These are phyloP conservation scores for Pogoniulus pusillus DNA, from an alignment of 2,797 vertebrate species.

Conservation along the genomic window DNA sequence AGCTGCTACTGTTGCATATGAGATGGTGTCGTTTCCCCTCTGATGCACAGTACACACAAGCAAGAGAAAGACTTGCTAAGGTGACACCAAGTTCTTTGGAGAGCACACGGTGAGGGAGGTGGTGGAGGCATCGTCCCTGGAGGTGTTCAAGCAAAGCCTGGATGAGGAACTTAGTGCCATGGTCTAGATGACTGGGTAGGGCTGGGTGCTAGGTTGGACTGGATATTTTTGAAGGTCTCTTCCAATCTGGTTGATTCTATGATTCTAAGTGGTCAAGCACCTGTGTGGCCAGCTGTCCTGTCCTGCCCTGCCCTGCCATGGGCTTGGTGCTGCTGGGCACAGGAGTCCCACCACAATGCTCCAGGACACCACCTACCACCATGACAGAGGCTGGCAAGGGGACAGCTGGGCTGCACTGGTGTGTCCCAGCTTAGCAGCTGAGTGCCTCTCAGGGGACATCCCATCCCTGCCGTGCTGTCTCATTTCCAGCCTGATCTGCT, in stretches of 20 bases:
- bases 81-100: not conserved
- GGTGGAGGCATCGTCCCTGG: no score
- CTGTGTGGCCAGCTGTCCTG: not conserved
- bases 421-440: fast-evolving
- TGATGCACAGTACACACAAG: not conserved
- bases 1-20: not conserved
- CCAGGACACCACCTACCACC: fast-evolving
- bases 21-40: not conserved
- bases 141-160: no score
- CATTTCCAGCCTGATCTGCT: constrained; percentile 15
- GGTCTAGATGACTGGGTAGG: no score
- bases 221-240: no score
- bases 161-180: no score
- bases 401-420: fast-evolving
- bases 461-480: not conserved
- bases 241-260: no score
- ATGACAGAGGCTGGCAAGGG: not conserved
- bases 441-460: not conserved
- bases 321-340: fast-evolving
- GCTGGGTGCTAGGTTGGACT: no score
- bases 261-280: not conserved
- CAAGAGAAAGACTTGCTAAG: not conserved
- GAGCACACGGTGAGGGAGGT: fast-evolving
- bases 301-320: not conserved
- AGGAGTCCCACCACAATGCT: not conserved